Conservation (phyloP, 2,113 vertebrate genomes). For the Myrmecobius fasciatus region DNA sequence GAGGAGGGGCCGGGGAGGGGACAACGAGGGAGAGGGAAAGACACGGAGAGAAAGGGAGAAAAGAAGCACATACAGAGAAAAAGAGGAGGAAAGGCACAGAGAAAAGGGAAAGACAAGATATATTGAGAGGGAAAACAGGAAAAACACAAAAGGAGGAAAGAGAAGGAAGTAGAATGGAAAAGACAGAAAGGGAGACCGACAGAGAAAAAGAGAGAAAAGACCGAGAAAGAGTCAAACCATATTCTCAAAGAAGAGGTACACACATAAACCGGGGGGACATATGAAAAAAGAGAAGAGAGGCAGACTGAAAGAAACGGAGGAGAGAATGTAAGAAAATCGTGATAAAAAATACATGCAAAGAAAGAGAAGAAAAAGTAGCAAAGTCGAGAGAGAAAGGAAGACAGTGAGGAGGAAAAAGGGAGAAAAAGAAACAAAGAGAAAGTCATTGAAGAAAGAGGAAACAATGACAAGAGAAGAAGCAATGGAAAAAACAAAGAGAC, state of each 20-base stretch:
- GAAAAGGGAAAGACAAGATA: neutral
- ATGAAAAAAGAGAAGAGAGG: neutral
- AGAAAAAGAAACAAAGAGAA: neutral
- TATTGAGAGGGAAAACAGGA: neutral
- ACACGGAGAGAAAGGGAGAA: neutral
- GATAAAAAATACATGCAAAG: neutral
- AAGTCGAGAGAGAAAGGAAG: neutral
- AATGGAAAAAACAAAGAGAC: neutral
- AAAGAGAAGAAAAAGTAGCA: neutral
- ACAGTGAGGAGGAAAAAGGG: neutral
- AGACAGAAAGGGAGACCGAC: neutral
- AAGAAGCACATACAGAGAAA: neutral
- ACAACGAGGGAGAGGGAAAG: slow-evolving; percentile 3
- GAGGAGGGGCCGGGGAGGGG: slow-evolving; percentile 1
- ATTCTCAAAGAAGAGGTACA: neutral
- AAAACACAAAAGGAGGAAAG: neutral
- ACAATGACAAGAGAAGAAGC: neutral
- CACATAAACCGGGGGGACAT: neutral
- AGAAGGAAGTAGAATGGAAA: neutral
- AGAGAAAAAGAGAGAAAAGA: neutral
- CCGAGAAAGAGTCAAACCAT: neutral
- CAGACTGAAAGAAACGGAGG: neutral
- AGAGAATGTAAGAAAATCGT: neutral
- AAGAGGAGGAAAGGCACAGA: neutral
- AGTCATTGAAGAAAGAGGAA: neutral